Conservation (phyloP, 2,113 vertebrate genomes). For the Carassius gibelio region DNA sequence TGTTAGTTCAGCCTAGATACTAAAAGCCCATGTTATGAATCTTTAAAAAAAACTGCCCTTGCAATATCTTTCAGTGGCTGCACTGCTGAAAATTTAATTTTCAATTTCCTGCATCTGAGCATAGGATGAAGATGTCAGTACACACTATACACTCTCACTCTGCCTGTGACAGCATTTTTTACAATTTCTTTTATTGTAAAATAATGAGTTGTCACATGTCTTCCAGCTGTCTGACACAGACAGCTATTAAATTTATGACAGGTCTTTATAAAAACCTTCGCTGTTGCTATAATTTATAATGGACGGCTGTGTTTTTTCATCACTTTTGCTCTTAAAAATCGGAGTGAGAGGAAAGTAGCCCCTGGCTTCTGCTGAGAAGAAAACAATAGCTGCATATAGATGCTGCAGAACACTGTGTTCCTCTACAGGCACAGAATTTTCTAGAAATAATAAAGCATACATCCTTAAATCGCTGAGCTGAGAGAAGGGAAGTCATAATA, state of each 20-base stretch:
- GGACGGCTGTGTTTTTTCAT: not conserved
- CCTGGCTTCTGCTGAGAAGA: not conserved
- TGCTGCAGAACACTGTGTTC: not conserved
- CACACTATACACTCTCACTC: not conserved
- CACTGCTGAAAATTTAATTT: conserved; percentile 68
- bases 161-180: not conserved
- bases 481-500: not conserved
- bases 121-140: conserved; percentile 26
- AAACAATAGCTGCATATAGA: not conserved
- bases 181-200: not conserved
- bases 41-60: conserved; percentile 68
- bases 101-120: conserved; percentile 53
- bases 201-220: not conserved
- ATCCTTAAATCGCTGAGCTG: not conserved
- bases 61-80: conserved; percentile 58
- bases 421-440: not conserved
- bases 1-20: conserved; percentile 60
- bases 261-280: not conserved
- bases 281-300: conserved; percentile 5
- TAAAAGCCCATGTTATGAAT: conserved; percentile 66
- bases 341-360: not conserved
- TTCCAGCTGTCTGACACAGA: not conserved
- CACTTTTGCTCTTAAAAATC: not conserved
- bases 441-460: not conserved
- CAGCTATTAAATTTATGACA: not conserved